Conservation (phyloP, 2,113 vertebrate species). For the Sciurus niger region DNA sequence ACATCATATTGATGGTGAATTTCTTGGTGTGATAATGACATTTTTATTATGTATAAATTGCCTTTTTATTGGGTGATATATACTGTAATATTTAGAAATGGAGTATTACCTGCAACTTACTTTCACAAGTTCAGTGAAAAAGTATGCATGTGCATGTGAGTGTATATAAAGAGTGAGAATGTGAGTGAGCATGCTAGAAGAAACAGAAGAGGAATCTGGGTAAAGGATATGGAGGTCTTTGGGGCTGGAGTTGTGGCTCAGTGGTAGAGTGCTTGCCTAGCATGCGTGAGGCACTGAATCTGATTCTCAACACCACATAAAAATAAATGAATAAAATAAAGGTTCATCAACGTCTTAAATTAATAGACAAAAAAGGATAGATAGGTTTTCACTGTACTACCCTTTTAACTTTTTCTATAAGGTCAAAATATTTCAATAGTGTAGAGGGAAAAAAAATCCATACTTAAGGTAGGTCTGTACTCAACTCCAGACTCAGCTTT, state of each 20-base stretch:
- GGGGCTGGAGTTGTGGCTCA: no score
- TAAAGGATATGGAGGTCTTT: background rate
- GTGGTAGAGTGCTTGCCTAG: no score
- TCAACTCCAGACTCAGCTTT: background rate
- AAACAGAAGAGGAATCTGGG: background rate
- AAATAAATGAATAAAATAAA: no score
- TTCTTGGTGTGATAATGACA: slow-evolving; percentile 11
- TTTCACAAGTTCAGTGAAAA: background rate
- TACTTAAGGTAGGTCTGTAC: background rate
- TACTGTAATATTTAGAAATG: background rate
- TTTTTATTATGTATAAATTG: slow-evolving; percentile 3
- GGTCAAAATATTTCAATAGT: background rate
- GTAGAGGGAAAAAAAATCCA: background rate
- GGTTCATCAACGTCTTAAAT: no score
- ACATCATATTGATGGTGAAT: background rate
- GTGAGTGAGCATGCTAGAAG: background rate
- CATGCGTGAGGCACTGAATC: no score
- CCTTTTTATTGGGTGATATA: slow-evolving; percentile 22
- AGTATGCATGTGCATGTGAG: no score
- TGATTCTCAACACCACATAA: no score
- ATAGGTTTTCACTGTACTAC: background rate
- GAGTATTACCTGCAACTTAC: background rate
- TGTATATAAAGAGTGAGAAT: background rate
- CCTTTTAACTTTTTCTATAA: slow-evolving; percentile 18
- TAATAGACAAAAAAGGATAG: background rate